These are phyloP conservation scores for Platygyra sinensis DNA, from an alignment of 64 coral and sea anemone species.

Conservation along the genomic window DNA sequence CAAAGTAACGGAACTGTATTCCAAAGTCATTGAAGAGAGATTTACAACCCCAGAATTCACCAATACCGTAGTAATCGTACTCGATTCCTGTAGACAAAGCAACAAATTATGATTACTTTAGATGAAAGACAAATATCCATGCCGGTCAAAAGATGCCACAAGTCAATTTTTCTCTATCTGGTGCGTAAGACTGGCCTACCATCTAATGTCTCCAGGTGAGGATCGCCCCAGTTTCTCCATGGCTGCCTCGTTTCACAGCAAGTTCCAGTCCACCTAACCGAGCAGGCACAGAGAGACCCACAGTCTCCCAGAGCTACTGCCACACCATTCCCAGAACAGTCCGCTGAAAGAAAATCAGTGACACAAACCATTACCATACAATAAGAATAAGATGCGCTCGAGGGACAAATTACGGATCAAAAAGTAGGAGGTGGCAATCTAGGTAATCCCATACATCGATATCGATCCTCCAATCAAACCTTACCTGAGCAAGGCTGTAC, in stretches of 20 bases:
- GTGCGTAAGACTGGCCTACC: slow-evolving; percentile 39
- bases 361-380: too few relatives aligned
- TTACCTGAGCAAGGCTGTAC: slow-evolving; percentile 53
- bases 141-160: not conserved
- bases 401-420: too few relatives aligned
- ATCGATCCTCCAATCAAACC: not conserved
- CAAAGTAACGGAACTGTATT: slow-evolving; percentile 71
- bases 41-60: slow-evolving; percentile 79
- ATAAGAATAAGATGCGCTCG: not conserved
- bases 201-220: slow-evolving; percentile 71
- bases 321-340: slow-evolving; percentile 50
- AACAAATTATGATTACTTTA: not conserved
- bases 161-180: not conserved
- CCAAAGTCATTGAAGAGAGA: slow-evolving; percentile 70
- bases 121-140: not conserved
- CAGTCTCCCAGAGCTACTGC: not conserved
- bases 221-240: slow-evolving; percentile 46
- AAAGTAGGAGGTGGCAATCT: too few relatives aligned
- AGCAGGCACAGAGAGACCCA: slow-evolving; percentile 21
- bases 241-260: slow-evolving; percentile 57
- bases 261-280: slow-evolving; percentile 36
- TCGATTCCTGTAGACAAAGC: slow-evolving; percentile 45
- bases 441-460: too few relatives aligned
- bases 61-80: slow-evolving; percentile 80
- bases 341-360: slow-evolving; percentile 17